phyloP scores from a whole-genome alignment of 2,888 invertebrate genomes.

The Phorcus lineatus region DNA sequence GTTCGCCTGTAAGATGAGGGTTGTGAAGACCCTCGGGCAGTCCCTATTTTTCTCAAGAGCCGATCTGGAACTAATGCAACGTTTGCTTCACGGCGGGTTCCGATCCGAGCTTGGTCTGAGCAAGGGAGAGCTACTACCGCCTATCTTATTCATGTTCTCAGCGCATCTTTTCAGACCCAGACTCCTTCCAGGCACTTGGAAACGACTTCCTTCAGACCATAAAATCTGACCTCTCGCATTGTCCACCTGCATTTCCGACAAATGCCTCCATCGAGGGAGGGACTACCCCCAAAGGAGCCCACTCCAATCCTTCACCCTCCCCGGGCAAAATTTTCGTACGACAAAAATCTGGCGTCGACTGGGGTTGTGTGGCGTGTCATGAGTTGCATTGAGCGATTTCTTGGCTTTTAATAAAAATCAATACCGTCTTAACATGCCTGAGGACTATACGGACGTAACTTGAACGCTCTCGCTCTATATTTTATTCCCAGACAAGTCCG shows the following conservation, averaged over 20 bases:
- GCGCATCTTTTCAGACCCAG: background rate
- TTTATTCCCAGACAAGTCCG: background rate
- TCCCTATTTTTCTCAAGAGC: background rate
- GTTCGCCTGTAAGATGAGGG: background rate
- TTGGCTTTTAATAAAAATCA: conserved; percentile 12
- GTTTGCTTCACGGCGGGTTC: conserved; percentile 3
- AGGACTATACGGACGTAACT: background rate
- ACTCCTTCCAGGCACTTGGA: background rate
- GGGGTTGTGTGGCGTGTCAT: background rate
- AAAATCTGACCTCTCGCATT: conserved; percentile 7
- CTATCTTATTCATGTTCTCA: background rate
- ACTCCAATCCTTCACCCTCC: background rate
- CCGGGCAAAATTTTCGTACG: background rate
- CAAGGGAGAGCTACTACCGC: background rate
- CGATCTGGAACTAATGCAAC: background rate
- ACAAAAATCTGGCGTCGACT: conserved; percentile 2
- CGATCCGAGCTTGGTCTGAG: background rate
- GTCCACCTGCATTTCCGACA: conserved; percentile 8
- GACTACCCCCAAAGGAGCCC: background rate
- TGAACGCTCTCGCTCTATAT: conserved; percentile 8
- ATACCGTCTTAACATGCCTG: conserved; percentile 3
- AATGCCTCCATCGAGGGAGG: conserved; percentile 4
- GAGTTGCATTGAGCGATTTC: background rate
- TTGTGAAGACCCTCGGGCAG: background rate
- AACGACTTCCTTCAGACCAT: background rate